Percentiles rank a stretch among this genome's conserved stretches.
Conservation (phyloP, 1,140 invertebrate genomes). For the Lerema accius region DNA sequence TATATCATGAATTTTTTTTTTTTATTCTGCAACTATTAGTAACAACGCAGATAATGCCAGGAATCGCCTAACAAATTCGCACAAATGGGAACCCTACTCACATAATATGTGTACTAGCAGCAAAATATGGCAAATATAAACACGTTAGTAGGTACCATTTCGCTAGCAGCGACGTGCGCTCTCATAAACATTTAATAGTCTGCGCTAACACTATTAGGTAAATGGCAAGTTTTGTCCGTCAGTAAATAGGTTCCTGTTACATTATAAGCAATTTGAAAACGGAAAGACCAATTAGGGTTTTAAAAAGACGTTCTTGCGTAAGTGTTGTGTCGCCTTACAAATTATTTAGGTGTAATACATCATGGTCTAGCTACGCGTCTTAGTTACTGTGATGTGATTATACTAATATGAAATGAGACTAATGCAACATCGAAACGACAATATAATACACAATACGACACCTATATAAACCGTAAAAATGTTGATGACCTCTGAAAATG, state of each 20-base stretch:
- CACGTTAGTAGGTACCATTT: constrained; percentile 27
- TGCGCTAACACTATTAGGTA: constrained; percentile 27
- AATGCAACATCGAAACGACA: no score
- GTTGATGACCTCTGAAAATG: no score
- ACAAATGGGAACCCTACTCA: constrained; percentile 10
- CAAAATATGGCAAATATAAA: constrained; percentile 35
- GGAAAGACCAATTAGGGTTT: neutral
- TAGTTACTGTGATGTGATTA: no score
- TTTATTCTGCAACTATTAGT: neutral
- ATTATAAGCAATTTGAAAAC: constrained; percentile 27
- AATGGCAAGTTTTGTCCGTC: constrained; percentile 21
- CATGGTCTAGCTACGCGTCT: no score
- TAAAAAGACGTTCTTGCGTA: neutral
- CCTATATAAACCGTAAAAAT: no score
- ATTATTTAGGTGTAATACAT: no score
- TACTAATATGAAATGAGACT: no score
- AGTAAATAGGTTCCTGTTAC: constrained; percentile 29
- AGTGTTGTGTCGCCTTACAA: no score
- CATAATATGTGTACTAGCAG: constrained; percentile 30
- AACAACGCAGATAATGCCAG: neutral
- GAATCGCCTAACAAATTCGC: neutral
- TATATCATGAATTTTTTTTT: no score
- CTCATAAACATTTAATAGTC: constrained; percentile 35
- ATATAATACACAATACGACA: no score
- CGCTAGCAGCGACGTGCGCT: constrained; percentile 24